Conservation (phyloP, 2,888 invertebrate species). For the Galerucella pusilla region DNA sequence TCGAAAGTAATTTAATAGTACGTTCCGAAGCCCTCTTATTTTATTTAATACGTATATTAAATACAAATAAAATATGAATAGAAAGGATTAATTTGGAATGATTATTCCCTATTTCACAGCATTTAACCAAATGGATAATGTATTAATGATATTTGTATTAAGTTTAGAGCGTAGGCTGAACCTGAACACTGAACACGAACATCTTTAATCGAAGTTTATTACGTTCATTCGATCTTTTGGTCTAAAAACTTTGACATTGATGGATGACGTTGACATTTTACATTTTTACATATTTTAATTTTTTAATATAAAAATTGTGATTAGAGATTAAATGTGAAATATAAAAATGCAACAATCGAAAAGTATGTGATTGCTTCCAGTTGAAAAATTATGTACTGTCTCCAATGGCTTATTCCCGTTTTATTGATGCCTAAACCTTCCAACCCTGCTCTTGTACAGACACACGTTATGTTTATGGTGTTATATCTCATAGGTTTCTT, state of each 20-base stretch:
- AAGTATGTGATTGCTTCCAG: slow-evolving; percentile 35
- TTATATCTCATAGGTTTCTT: slow-evolving; percentile 97
- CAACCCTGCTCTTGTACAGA: slow-evolving; percentile 94
- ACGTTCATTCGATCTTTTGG: neutral
- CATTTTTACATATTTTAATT: neutral
- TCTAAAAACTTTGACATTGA: neutral
- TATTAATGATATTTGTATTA: neutral
- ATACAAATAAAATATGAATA: too few relatives aligned
- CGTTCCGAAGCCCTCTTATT: neutral
- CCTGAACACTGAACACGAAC: neutral
- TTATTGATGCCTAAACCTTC: slow-evolving; percentile 97
- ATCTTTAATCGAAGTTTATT: neutral
- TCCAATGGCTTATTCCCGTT: slow-evolving; percentile 97
- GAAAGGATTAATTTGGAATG: too few relatives aligned
- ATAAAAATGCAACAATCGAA: slow-evolving; percentile 32
- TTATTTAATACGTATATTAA: too few relatives aligned
- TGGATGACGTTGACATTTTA: neutral
- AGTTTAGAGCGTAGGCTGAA: neutral
- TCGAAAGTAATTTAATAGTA: neutral
- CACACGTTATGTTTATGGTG: slow-evolving; percentile 97
- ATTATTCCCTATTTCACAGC: neutral
- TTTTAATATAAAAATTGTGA: slow-evolving; percentile 1
- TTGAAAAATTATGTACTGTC: slow-evolving; percentile 84
- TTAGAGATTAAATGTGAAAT: neutral
- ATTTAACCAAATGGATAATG: neutral